These are phyloP conservation scores for Otocyon megalotis DNA, from an alignment of 2,113 vertebrate species.

Conservation along the genomic window DNA sequence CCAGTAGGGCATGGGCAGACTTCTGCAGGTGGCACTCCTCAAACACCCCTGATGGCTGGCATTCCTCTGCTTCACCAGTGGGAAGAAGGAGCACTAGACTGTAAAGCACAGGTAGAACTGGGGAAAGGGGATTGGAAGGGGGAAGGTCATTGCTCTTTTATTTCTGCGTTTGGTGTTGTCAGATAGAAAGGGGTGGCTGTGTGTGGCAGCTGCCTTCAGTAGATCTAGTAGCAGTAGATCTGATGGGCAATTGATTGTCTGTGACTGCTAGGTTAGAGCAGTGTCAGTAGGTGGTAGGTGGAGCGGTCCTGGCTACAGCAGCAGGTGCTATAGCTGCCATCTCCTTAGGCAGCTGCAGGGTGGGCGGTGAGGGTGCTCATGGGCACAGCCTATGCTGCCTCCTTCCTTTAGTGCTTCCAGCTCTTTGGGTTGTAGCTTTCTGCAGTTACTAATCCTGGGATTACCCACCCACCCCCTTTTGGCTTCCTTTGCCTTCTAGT, in stretches of 20 bases:
- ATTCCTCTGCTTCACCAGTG: not conserved
- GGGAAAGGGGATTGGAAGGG: no score
- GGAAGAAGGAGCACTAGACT: not conserved
- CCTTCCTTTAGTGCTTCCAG: not conserved
- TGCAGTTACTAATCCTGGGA: not conserved
- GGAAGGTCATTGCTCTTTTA: not conserved
- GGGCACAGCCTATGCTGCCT: not conserved
- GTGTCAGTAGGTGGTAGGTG: fast-evolving
- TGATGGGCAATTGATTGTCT: not conserved
- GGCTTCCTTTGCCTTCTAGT: not conserved
- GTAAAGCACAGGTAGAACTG: not conserved
- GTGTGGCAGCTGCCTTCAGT: not conserved
- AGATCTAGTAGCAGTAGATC: not conserved
- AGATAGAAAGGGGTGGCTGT: not conserved
- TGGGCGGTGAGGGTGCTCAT: fast-evolving
- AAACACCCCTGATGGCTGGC: not conserved
- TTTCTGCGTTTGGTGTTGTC: not conserved
- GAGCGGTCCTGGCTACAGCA: not conserved
- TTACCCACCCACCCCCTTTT: not conserved
- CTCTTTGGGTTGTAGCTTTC: not conserved
- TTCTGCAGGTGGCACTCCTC: not conserved
- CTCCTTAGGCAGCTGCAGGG: not conserved
- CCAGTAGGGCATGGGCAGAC: not conserved
- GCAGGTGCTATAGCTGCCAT: not conserved
- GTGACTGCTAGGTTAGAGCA: not conserved